These are phyloP conservation scores for Kuschelorhynchus macadamiae DNA, from an alignment of 2,888 invertebrate species.

Conservation along the genomic window DNA sequence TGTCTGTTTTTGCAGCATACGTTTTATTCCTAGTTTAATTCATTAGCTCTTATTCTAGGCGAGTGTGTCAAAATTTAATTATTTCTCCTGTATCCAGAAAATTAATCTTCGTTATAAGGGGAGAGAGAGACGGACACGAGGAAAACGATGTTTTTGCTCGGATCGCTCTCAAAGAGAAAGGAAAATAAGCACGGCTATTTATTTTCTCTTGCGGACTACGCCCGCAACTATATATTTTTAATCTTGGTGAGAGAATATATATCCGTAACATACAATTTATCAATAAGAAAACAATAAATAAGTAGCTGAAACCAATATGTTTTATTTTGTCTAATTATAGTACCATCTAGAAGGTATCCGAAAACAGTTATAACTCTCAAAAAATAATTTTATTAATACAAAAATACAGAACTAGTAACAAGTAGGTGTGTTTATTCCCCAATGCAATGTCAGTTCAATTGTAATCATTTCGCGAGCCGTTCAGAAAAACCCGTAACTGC, in stretches of 20 bases:
- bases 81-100: constrained; percentile 28
- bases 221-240: constrained; percentile 21
- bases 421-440: too few relatives aligned
- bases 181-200: constrained; percentile 24
- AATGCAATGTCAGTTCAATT: too few relatives aligned
- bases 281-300: background rate
- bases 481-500: too few relatives aligned
- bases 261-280: background rate
- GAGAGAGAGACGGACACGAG: too few relatives aligned
- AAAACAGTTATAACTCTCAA: too few relatives aligned
- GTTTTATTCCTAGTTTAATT: constrained; percentile 29
- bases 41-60: constrained; percentile 40
- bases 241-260: background rate
- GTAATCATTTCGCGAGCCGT: too few relatives aligned
- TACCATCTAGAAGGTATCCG: too few relatives aligned
- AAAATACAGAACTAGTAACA: too few relatives aligned
- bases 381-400: too few relatives aligned
- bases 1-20: constrained; percentile 17
- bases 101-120: constrained; percentile 37
- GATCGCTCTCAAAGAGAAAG: constrained; percentile 16
- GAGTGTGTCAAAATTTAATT: constrained; percentile 40
- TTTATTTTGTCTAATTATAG: too few relatives aligned
- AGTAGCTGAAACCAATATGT: background rate
- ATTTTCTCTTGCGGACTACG: constrained; percentile 14
- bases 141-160: constrained; percentile 17